Conservation (phyloP, 2,113 vertebrate genomes). For the Ailurus styani region DNA sequence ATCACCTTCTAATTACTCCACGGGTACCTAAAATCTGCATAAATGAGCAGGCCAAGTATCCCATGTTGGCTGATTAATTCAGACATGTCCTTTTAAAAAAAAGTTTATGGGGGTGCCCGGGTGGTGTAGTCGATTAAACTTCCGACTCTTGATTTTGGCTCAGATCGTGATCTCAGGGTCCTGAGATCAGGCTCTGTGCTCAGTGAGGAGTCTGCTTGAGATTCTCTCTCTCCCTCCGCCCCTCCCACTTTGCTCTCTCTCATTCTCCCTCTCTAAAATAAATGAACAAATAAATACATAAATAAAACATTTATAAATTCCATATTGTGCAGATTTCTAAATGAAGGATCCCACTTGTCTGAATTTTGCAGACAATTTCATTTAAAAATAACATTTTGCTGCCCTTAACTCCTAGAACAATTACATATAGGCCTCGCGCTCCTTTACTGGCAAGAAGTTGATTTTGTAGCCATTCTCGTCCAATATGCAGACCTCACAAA, state of each 20-base stretch:
- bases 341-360: not conserved
- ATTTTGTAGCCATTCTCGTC: not conserved
- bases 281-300: no score
- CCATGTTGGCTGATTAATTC: not conserved
- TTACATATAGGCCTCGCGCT: not conserved
- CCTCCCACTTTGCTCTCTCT: not conserved
- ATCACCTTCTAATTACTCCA: not conserved
- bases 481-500: not conserved
- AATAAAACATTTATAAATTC: not conserved
- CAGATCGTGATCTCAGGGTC: not conserved
- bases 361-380: not conserved
- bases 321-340: not conserved
- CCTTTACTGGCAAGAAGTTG: not conserved
- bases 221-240: not conserved
- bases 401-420: not conserved
- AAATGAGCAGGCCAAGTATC: not conserved
- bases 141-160: not conserved
- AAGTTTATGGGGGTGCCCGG: not conserved
- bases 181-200: not conserved
- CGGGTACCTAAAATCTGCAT: not conserved
- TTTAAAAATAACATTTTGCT: not conserved
- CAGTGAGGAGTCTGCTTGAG: not conserved
- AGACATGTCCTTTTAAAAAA: not conserved
- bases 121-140: rapidly evolving
- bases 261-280: not conserved